Base-by-base conservation (phyloP, 2,797 vertebrate species). In the Pogonophryne albipinna region DNA sequence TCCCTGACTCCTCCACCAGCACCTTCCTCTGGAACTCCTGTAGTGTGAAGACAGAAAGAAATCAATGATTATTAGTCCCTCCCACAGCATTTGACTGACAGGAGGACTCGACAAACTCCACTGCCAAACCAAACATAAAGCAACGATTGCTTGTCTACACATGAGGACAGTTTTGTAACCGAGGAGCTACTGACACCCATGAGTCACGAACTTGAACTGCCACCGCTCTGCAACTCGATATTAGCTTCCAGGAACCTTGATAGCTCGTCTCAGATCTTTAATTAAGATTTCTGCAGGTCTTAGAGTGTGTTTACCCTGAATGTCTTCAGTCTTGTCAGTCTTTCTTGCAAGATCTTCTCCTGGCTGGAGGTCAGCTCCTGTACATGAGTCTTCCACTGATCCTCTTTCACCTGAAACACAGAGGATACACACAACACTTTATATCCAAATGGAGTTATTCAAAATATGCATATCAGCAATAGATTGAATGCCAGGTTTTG, bases 1-100 rank as follows among this genome's bases (percentile, higher is more conserved):
- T 63, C 45, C 56, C 89, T 3, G 84, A 73, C 62, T 95, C 93
- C 76, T 93, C 90, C 1, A 59, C 76, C 31, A 93, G 59, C 63
- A 95, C 91, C 68, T 87, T 91, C 76, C 80, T 93, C 85, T 95
- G 91, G 79, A 95, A 94, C 63, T 91, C 91, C 94, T 95, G 82
- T 55, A 83, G 71, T 6, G 57, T 4, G 11, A 57, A 23, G 45
- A 10, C 42, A 41, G 13, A 15, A 49, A 42, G 4, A 45, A 17
- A 4, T 42, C 17, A 23, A 7, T 41, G 23, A 9, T 34, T 14
- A 31, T 46, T 8, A n/a, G 34, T 41, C 16, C 9, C 12, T 8
- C 57, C 57, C 23, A 19, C 9, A 0, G 13, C 2, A 9, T 60
- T 57, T 47, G 46, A 63, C 5, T 53, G 52, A 58, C 41, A 67